Evolutionary conservation across 1,140 invertebrate species (phyloP).

Genomic region (Saccostrea echinata): DNA sequence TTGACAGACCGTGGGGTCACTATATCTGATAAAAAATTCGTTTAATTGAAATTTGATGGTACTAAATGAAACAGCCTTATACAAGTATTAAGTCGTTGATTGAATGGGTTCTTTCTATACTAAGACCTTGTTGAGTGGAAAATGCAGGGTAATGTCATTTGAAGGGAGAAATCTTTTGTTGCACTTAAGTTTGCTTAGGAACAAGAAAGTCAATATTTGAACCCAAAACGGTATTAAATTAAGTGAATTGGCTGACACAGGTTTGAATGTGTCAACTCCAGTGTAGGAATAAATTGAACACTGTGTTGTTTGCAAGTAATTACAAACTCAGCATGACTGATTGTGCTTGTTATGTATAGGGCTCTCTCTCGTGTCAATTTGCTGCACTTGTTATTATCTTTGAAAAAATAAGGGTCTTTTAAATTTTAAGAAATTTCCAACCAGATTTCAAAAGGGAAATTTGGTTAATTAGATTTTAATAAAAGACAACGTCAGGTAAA

Average conservation of each 20-base stretch:
- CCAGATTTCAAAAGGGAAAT: not conserved
- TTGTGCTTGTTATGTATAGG: not conserved
- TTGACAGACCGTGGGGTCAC: not conserved
- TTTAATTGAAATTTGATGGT: constrained; percentile 30
- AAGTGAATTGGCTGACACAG: not conserved
- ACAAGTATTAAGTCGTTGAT: not conserved
- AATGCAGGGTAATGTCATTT: not conserved
- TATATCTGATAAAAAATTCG: not conserved
- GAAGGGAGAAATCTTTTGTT: constrained; percentile 29
- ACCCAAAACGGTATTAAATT: not conserved
- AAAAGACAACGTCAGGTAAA: not conserved
- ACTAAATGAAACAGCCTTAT: not conserved
- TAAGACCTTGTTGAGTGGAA: not conserved
- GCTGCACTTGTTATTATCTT: not conserved
- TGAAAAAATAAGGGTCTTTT: not conserved
- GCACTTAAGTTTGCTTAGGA: constrained; percentile 15
- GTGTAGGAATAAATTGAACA: not conserved
- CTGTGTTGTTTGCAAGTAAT: not conserved
- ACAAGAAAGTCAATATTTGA: constrained; percentile 18
- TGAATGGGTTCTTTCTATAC: not conserved
- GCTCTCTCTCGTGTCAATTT: not conserved
- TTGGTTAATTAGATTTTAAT: constrained; percentile 10
- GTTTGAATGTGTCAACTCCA: not conserved
- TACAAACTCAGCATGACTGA: not conserved
- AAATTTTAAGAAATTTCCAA: not conserved